A percentile compares a stretch with the other conserved stretches of the same genome.
phyloP scores from a whole-genome alignment of 2,888 invertebrate genomes.

The Lapara coniferarum region DNA sequence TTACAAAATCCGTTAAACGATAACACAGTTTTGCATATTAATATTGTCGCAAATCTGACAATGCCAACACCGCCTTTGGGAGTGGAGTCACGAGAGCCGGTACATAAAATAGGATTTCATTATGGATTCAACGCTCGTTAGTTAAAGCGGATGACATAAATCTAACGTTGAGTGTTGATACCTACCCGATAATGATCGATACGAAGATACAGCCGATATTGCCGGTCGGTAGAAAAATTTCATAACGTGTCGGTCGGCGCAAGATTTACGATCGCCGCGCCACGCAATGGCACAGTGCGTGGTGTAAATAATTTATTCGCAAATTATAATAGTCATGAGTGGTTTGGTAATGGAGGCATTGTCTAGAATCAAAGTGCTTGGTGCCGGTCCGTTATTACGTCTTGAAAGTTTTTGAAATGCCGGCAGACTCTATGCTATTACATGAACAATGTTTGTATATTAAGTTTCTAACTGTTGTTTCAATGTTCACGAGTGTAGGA shows the following conservation, averaged over 20 bases:
- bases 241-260: not conserved
- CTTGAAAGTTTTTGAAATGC: not conserved
- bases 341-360: slow-evolving; percentile 16
- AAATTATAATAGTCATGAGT: slow-evolving; percentile 19
- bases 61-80: slow-evolving; percentile 30
- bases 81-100: slow-evolving; percentile 36
- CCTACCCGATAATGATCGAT: slow-evolving; percentile 29
- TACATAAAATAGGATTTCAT: slow-evolving; percentile 55
- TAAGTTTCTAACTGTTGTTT: not conserved
- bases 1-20: not conserved
- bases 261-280: slow-evolving; percentile 7
- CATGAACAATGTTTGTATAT: not conserved
- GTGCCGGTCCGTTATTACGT: slow-evolving; percentile 25
- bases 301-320: slow-evolving; percentile 14
- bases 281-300: slow-evolving; percentile 6
- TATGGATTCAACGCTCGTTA: slow-evolving; percentile 51
- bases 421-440: not conserved
- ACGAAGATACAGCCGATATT: slow-evolving; percentile 4
- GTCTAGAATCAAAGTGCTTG: slow-evolving; percentile 17
- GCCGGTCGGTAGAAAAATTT: slow-evolving; percentile 1
- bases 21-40: slow-evolving; percentile 5
- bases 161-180: slow-evolving; percentile 41
- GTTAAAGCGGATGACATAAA: slow-evolving; percentile 61
- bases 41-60: not conserved
- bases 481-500: not conserved